A percentile compares a stretch with the other conserved stretches of the same genome.
These are phyloP conservation scores for Menidia menidia DNA, from an alignment of 2,797 vertebrate species.

Conservation along the genomic window DNA sequence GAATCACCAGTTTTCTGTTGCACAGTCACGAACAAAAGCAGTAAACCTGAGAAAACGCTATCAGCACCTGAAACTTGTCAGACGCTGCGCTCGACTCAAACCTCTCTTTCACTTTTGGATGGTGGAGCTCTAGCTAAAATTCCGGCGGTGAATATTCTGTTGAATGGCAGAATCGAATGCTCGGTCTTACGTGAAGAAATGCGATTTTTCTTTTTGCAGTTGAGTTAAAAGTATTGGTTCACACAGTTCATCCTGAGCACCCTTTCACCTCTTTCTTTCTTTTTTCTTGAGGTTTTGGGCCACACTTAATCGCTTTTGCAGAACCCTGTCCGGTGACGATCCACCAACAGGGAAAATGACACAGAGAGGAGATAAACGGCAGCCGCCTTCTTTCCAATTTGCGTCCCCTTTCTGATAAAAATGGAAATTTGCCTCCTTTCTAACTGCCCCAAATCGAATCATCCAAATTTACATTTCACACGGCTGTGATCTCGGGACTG, in stretches of 20 bases:
- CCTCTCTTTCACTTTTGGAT: constrained; percentile 60
- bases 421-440: constrained; percentile 29
- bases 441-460: constrained; percentile 1
- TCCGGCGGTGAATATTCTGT: constrained; percentile 17
- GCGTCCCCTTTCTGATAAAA: neutral
- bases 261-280: neutral
- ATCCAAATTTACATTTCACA: constrained; percentile 13
- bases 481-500: constrained; percentile 29
- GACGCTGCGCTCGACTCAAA: constrained; percentile 48
- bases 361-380: neutral
- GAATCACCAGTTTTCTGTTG: constrained; percentile 75
- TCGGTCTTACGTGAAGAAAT: neutral
- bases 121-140: constrained; percentile 31
- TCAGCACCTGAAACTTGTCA: constrained; percentile 59
- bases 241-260: too few species aligned
- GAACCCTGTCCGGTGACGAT: neutral
- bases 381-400: constrained; percentile 7
- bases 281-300: neutral
- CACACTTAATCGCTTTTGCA: neutral
- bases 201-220: too few species aligned
- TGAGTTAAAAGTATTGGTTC: too few species aligned
- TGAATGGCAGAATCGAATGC: constrained; percentile 11
- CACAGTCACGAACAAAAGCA: constrained; percentile 52
- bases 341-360: neutral
- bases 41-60: constrained; percentile 69